A percentile compares a stretch with the other conserved stretches of the same genome.
phyloP scores from a whole-genome alignment of 1,140 invertebrate genomes.

The Belonocnema kinseyi region DNA sequence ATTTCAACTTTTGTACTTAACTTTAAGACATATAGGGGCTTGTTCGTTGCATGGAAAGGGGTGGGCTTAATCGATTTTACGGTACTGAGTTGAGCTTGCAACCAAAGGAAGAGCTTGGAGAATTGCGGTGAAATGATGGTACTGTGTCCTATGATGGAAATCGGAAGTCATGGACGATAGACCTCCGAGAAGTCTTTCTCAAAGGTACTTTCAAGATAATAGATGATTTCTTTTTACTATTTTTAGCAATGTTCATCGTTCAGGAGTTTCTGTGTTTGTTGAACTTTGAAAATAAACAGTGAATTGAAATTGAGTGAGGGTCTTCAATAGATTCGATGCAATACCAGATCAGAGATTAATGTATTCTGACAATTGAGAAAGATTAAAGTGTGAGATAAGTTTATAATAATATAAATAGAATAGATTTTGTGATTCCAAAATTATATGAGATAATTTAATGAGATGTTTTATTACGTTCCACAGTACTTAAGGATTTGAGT shows the following conservation, averaged over 20 bases:
- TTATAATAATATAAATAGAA: too few relatives aligned
- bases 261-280: not conserved
- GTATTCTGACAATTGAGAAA: not conserved
- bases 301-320: not conserved
- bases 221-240: not conserved
- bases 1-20: not conserved
- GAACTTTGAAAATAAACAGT: not conserved
- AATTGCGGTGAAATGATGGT: not conserved
- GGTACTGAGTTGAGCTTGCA: not conserved
- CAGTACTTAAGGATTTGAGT: too few relatives aligned
- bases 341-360: not conserved
- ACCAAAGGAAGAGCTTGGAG: not conserved
- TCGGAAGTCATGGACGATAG: not conserved
- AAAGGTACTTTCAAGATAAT: not conserved
- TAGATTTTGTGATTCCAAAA: not conserved
- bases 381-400: not conserved
- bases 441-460: too few relatives aligned
- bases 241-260: not conserved
- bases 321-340: not conserved
- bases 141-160: not conserved
- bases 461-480: too few relatives aligned
- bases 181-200: conserved; percentile 1
- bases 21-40: not conserved
- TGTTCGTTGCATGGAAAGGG: not conserved
- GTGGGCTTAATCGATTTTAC: not conserved